Base-by-base conservation (phyloP, 2,888 invertebrate species). In the Anoplius nigerrimus region DNA sequence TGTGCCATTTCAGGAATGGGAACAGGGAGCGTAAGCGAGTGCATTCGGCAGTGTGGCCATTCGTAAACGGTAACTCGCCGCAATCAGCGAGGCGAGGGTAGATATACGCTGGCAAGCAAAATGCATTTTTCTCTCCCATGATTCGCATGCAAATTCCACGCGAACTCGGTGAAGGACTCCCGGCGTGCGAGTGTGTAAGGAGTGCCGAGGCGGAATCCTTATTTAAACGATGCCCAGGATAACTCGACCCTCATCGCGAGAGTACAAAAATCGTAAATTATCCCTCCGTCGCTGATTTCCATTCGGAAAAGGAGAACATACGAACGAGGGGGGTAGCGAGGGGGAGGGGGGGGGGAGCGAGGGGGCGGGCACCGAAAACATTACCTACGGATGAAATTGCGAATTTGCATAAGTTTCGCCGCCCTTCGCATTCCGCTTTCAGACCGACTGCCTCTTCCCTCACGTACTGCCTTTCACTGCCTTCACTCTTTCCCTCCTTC, bases 351-450 rank as follows among this genome's bases (percentile, higher is more conserved):
- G 34, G 51, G 15, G 16, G 34, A 54, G 45, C 27, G 15, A 21
- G 22, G 22, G 27, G 24, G 21, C 27, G 18, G 34, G 16, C 34
- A 57, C 45, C 52, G 62, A 74, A 69, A 75, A 72, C 72, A 75
- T 75, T 75, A 72, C 67, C 56, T 63, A 67, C 68, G 63, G 72
- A 70, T 60, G 62, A 68, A 76, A 68, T 56, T 55, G 66, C 42
- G 24, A 72, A 76, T 76, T 72, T 72, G 66, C 74, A 74, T 74
- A 69, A 74, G 62, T 75, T 71, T 65, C 60, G 43, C 54, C 43
- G 24, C 62, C 54, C 58, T 66, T 65, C 59, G 51, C 62, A 48
- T 62, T 57, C 51, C 62, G 24, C 52, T 64, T 68, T 22, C 63
- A 16, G 24, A 34, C 4, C 18, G 22, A 15, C 54, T 4, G 24